Evolutionary conservation across 2,113 vertebrate genomes (phyloP).

Genomic region (Puntigrus tetrazona): DNA sequence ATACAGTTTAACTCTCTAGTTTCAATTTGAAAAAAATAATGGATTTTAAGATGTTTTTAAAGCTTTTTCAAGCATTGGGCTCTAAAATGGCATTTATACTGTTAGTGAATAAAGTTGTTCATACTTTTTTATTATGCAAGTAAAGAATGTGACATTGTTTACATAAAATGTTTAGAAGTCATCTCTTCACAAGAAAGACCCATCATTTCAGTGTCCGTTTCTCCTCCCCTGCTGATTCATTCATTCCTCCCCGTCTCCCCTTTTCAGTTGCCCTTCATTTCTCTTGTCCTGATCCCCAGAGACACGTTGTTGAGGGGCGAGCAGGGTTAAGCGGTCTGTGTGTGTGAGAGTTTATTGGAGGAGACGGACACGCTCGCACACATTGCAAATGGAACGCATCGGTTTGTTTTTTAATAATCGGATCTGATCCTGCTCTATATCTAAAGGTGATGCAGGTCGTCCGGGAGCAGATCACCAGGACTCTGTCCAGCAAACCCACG

Average conservation of each 20-base stretch:
- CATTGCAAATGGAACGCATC: not conserved
- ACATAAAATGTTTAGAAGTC: too few relatives aligned
- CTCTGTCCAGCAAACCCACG: slow-evolving; percentile 86
- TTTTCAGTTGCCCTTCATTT: slow-evolving; percentile 8
- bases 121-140: too few relatives aligned
- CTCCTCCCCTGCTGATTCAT: slow-evolving; percentile 19
- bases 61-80: not conserved
- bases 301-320: slow-evolving; percentile 20
- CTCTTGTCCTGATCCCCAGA: slow-evolving; percentile 18
- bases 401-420: not conserved
- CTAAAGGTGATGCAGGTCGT: slow-evolving; percentile 96
- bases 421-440: not conserved
- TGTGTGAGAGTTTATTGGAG: slow-evolving; percentile 31
- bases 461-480: slow-evolving; percentile 94
- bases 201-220: slow-evolving; percentile 34
- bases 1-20: not conserved
- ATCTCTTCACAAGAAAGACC: not conserved
- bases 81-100: too few relatives aligned
- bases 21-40: too few relatives aligned
- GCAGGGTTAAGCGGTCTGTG: not conserved
- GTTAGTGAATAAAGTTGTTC: too few relatives aligned
- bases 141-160: too few relatives aligned
- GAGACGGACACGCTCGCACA: not conserved
- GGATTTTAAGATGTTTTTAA: too few relatives aligned
- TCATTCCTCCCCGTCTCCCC: not conserved